Conservation (phyloP, 2,113 vertebrate species). For the Murina feae region DNA sequence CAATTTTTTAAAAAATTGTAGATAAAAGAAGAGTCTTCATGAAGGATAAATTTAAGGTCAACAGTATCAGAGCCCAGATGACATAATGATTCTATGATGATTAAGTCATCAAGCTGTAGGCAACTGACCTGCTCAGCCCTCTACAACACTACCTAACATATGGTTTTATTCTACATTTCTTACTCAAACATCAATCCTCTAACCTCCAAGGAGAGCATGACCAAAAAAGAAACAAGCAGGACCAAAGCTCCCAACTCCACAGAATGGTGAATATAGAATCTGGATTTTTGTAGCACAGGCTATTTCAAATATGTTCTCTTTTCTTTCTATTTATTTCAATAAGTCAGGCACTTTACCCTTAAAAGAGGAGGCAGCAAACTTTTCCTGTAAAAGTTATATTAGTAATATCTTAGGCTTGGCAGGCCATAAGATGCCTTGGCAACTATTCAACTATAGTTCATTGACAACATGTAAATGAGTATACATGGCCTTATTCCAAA, state of each 20-base stretch:
- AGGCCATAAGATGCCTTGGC: neutral
- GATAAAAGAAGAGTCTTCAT: neutral
- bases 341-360: neutral
- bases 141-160: constrained; percentile 29
- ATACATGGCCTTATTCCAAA: neutral
- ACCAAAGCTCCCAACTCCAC: neutral
- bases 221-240: neutral
- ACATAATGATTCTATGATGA: neutral
- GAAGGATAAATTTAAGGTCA: neutral
- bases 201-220: constrained; percentile 12
- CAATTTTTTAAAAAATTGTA: neutral
- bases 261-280: neutral
- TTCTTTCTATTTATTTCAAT: neutral
- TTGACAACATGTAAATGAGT: neutral
- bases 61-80: constrained; percentile 27
- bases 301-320: neutral
- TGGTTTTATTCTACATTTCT: constrained; percentile 29
- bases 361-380: neutral
- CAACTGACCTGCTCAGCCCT: constrained; percentile 3
- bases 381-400: neutral
- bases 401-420: neutral
- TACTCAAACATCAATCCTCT: constrained; percentile 38
- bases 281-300: neutral
- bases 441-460: neutral
- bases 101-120: constrained; percentile 40